Conservation (phyloP, 2,113 vertebrate genomes). For the Bolborhynchus lineola region DNA sequence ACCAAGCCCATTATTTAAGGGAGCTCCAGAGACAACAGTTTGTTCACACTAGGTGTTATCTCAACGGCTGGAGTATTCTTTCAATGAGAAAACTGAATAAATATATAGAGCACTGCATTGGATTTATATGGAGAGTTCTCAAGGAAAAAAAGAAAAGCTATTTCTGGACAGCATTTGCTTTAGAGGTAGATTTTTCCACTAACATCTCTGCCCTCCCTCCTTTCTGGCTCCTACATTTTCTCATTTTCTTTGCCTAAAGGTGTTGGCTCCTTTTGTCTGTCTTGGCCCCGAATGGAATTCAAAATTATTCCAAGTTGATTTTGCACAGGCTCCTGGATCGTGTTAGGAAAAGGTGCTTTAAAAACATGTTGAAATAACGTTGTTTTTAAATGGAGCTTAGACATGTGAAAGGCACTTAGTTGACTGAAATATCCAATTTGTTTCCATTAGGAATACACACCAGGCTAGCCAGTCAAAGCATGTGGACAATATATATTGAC, state of each 20-base stretch:
- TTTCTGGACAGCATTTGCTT: background rate
- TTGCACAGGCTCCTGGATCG: constrained; percentile 24
- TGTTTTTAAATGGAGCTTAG: background rate
- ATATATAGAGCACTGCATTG: background rate
- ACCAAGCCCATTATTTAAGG: background rate
- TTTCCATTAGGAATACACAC: background rate
- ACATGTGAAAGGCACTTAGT: background rate
- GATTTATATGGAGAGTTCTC: background rate
- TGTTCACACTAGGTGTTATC: background rate
- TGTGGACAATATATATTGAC: background rate
- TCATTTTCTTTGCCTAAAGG: constrained; percentile 34
- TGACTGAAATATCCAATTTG: background rate
- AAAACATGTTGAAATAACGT: constrained; percentile 34
- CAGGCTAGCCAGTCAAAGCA: background rate
- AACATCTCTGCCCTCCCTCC: constrained; percentile 1
- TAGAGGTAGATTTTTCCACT: constrained; percentile 34
- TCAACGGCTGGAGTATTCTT: background rate
- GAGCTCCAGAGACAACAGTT: background rate
- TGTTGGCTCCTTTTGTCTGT: constrained; percentile 23
- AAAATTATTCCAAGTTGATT: constrained; percentile 40
- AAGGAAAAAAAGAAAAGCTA: background rate
- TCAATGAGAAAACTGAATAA: background rate
- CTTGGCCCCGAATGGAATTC: background rate
- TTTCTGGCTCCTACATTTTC: constrained; percentile 19
- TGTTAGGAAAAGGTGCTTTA: constrained; percentile 24